These are phyloP conservation scores for Hucho hucho DNA, from an alignment of 2,113 vertebrate genomes.

Conservation along the genomic window DNA sequence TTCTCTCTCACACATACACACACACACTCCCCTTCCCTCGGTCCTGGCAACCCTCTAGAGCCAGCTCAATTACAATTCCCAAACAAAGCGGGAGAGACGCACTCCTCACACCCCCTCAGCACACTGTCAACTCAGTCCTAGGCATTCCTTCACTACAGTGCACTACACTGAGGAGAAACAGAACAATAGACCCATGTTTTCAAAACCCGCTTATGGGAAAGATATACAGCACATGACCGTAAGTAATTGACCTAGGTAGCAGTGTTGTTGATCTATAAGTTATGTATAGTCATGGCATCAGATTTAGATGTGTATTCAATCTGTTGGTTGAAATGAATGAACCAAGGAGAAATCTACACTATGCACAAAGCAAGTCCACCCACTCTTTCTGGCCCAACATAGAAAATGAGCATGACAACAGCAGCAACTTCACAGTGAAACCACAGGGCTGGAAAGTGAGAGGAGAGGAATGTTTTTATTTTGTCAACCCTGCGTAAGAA, in stretches of 20 bases:
- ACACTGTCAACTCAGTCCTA: not conserved
- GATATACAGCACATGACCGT: not conserved
- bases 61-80: conserved; percentile 81
- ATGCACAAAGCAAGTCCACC: no score
- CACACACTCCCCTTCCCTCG: conserved; percentile 24
- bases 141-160: not conserved
- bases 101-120: not conserved
- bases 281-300: no score
- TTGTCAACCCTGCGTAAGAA: not conserved
- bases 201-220: not conserved
- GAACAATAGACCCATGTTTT: not conserved
- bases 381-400: no score
- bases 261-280: no score
- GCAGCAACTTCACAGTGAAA: not conserved
- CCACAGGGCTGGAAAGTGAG: not conserved
- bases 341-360: no score
- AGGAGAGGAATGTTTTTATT: not conserved
- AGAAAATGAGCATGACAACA: not conserved
- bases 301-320: no score
- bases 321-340: no score
- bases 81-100: conserved; percentile 54
- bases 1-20: not conserved
- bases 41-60: conserved; percentile 60
- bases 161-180: not conserved
- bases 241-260: not conserved